Evolutionary conservation across 2,113 vertebrate genomes (phyloP).

Genomic region (Phalacrocorax aristotelis): DNA sequence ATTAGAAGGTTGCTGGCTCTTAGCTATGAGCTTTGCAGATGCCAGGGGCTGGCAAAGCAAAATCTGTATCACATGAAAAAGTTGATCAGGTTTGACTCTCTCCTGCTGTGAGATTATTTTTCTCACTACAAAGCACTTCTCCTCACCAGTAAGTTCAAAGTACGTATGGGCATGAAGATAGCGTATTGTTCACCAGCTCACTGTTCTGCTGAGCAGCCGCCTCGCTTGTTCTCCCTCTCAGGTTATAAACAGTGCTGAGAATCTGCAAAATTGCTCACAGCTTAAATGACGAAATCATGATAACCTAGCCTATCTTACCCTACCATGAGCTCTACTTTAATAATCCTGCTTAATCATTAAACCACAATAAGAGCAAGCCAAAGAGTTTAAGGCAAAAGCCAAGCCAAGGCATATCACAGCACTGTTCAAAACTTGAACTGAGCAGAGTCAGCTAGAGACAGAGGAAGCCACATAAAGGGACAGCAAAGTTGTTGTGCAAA

Average conservation of each 20-base stretch:
- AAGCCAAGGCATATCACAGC: not conserved
- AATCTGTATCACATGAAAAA: conserved; percentile 63
- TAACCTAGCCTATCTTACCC: conserved; percentile 35
- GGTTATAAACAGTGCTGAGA: conserved; percentile 44
- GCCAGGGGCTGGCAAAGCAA: conserved; percentile 54
- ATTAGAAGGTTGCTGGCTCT: conserved; percentile 55
- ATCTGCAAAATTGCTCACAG: conserved; percentile 40
- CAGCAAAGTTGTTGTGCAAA: not conserved
- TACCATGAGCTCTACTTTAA: conserved; percentile 24
- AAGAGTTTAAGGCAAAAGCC: conserved; percentile 9
- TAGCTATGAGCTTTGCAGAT: conserved; percentile 39
- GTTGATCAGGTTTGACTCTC: conserved; percentile 57
- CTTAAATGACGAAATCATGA: not conserved
- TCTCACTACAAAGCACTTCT: conserved; percentile 63
- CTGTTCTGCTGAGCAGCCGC: conserved; percentile 42
- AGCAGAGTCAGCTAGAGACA: not conserved
- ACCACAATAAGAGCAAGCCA: conserved; percentile 22
- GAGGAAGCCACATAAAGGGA: not conserved
- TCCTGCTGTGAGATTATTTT: conserved; percentile 59
- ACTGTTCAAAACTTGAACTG: not conserved
- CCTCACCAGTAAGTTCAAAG: conserved; percentile 53
- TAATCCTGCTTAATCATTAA: conserved; percentile 62
- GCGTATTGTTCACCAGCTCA: conserved; percentile 34
- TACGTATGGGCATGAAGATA: conserved; percentile 54
- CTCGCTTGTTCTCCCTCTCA: not conserved